Evolutionary conservation across 2,888 invertebrate species (phyloP).

Genomic region (Druceiella hillmani): DNA sequence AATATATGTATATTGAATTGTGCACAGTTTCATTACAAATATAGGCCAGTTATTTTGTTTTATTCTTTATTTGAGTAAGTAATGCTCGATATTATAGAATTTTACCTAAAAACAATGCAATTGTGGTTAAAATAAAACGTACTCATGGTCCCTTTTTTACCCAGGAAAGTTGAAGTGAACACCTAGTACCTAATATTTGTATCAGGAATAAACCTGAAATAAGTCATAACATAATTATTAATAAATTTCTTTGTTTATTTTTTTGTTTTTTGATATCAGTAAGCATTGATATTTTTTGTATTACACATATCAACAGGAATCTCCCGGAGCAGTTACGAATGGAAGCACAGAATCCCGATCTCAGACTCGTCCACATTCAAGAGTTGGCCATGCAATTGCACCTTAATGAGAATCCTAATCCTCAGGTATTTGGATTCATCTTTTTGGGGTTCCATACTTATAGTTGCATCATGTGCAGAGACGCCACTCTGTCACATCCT

Average conservation of each 20-base stretch:
- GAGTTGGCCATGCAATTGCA: slow-evolving; percentile 80
- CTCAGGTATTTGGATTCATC: slow-evolving; percentile 44
- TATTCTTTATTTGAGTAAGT: too few species aligned
- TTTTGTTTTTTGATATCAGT: neutral
- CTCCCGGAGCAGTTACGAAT: slow-evolving; percentile 56
- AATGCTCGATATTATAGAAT: too few species aligned
- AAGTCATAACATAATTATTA: neutral
- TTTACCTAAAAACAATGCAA: too few species aligned
- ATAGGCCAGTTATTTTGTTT: too few species aligned
- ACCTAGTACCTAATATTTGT: neutral
- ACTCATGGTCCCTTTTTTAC: too few species aligned
- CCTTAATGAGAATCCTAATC: slow-evolving; percentile 87
- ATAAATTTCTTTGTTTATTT: neutral
- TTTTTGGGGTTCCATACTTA: too few species aligned
- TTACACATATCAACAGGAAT: slow-evolving; percentile 36
- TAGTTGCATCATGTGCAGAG: too few species aligned
- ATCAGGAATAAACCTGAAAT: neutral
- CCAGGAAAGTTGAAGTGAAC: slow-evolving; percentile 6
- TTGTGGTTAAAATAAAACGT: too few species aligned
- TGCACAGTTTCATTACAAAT: too few species aligned
- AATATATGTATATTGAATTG: too few species aligned
- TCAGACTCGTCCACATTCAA: slow-evolving; percentile 65
- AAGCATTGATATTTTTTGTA: slow-evolving; percentile 3
- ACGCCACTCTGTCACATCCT: too few species aligned
- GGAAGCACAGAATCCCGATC: slow-evolving; percentile 61